Conservation (phyloP, 2,113 vertebrate species). For the Nothoprocta pentlandii region DNA sequence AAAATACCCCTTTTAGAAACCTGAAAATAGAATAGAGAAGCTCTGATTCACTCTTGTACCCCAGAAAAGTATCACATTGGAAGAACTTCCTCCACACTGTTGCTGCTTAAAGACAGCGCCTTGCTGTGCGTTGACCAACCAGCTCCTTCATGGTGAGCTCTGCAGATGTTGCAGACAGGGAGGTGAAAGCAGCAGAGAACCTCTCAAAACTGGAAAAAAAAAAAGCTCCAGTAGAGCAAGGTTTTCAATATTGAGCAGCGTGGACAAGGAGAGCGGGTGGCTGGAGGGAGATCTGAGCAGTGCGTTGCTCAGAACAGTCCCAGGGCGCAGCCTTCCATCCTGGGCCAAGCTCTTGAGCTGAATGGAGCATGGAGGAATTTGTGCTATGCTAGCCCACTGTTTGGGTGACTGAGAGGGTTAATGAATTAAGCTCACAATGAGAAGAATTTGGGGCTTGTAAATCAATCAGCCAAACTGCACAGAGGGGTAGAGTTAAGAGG, state of each 20-base stretch:
- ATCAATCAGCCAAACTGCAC: slow-evolving; percentile 58
- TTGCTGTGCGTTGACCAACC: neutral
- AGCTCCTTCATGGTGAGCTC: neutral
- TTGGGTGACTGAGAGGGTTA: slow-evolving; percentile 68
- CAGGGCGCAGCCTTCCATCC: neutral
- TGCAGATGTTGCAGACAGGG: neutral
- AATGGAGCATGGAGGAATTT: slow-evolving; percentile 40
- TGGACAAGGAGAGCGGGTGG: neutral
- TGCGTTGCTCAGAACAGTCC: neutral
- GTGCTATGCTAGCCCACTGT: slow-evolving; percentile 51
- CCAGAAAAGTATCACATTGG: neutral
- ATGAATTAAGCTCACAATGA: slow-evolving; percentile 68
- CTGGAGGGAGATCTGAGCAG: neutral
- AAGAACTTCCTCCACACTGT: neutral
- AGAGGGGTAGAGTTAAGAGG: slow-evolving; percentile 64
- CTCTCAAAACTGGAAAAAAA: neutral
- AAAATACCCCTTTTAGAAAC: neutral
- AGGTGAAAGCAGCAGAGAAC: neutral
- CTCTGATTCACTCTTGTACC: neutral
- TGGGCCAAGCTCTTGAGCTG: slow-evolving; percentile 5
- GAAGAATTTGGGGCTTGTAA: slow-evolving; percentile 68
- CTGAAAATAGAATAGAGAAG: neutral
- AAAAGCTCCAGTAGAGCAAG: neutral
- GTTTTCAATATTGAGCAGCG: neutral
- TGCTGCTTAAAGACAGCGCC: neutral